Percentiles rank a stretch among this genome's conserved stretches.
Evolutionary conservation across 2,113 vertebrate genomes (phyloP).

Genomic region (Athene noctua): DNA sequence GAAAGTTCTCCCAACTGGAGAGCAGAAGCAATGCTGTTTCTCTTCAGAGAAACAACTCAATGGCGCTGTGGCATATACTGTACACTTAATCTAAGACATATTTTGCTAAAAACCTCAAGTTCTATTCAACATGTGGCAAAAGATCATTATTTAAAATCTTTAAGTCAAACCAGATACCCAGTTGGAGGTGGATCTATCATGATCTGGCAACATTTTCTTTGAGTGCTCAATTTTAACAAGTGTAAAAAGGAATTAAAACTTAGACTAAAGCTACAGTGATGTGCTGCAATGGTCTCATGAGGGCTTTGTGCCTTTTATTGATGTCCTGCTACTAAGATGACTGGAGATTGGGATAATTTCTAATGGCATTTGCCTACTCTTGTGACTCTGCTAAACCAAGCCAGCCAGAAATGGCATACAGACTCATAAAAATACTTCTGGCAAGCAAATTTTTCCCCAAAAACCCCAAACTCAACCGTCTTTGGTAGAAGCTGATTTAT

Average conservation of each 20-base stretch:
- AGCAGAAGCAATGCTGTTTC: conserved; percentile 38
- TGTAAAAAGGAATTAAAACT: conserved; percentile 72
- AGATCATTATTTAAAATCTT: conserved; percentile 74
- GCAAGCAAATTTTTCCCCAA: background rate
- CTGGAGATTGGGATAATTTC: background rate
- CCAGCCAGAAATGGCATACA: background rate
- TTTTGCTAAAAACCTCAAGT: conserved; percentile 74
- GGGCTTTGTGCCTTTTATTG: background rate
- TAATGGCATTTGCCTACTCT: background rate
- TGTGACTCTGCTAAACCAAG: background rate
- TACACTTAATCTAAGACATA: conserved; percentile 74
- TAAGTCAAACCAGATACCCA: conserved; percentile 71
- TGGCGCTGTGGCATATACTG: conserved; percentile 42
- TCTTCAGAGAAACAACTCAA: conserved; percentile 56
- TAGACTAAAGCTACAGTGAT: conserved; percentile 40
- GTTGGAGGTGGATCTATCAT: conserved; percentile 70
- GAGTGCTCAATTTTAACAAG: conserved; percentile 66
- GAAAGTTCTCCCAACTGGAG: conserved; percentile 21
- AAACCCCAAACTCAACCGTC: fast-evolving
- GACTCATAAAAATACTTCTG: background rate
- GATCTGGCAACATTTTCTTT: conserved; percentile 59
- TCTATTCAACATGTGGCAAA: conserved; percentile 75
- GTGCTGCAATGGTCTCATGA: background rate
- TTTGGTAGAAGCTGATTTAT: background rate
- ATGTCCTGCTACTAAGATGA: background rate